Evolutionary conservation across 2,888 invertebrate species (phyloP).

Genomic region (Polietes domitor): DNA sequence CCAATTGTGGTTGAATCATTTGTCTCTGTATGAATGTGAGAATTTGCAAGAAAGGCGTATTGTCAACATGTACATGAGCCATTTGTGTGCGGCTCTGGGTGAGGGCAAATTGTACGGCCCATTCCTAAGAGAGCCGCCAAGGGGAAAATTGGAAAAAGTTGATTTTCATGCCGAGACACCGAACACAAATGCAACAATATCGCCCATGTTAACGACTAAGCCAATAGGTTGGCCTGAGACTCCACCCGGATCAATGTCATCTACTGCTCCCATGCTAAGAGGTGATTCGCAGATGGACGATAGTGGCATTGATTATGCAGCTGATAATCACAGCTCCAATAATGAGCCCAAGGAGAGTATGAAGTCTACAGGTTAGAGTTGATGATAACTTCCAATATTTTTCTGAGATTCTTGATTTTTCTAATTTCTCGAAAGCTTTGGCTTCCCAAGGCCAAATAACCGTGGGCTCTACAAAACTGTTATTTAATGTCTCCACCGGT

Average conservation of each 20-base stretch:
- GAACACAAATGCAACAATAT: too few relatives aligned
- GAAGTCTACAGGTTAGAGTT: neutral
- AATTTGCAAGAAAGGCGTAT: conserved; percentile 71
- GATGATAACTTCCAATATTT: too few relatives aligned
- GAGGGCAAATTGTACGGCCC: conserved; percentile 71
- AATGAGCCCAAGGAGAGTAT: neutral
- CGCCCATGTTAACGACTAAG: neutral
- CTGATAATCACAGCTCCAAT: neutral
- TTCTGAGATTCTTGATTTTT: neutral
- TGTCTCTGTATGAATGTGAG: conserved; percentile 69
- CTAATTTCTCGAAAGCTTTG: neutral
- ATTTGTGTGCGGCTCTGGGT: conserved; percentile 72
- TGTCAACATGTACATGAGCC: conserved; percentile 74
- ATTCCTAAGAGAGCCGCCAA: conserved; percentile 70
- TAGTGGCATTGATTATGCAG: neutral
- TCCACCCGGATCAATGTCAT: neutral
- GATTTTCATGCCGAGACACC: conserved; percentile 66
- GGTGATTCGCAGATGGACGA: neutral
- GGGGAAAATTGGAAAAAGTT: conserved; percentile 65
- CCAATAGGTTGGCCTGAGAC: neutral
- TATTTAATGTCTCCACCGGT: neutral
- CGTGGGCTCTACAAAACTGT: conserved; percentile 17
- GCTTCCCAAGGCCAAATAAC: conserved; percentile 37
- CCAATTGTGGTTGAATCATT: conserved; percentile 72
- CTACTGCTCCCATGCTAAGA: neutral